Base-by-base conservation (phyloP, 2,888 invertebrate genomes). In the Polyploca ridens region DNA sequence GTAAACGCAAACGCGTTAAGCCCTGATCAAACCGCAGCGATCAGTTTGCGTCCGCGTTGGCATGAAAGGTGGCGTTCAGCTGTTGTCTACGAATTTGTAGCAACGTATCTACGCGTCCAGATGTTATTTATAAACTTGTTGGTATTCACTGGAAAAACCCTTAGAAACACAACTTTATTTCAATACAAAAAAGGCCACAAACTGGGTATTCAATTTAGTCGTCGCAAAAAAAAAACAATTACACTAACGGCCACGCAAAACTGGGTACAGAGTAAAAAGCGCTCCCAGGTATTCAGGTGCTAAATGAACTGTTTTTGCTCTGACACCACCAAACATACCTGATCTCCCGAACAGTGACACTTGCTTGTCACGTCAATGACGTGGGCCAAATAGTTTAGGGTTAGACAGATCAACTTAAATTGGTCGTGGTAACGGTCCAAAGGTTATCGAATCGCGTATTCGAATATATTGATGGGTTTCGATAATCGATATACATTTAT, bases 231-330 rank as follows among this genome's bases (percentile, higher is more conserved):
- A 76, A 70, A 78, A 77, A 74, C 81, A 73, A 76, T 81, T 77
- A 81, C 74, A 76, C 75, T 73, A 66, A 69, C 69, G 66, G 65
- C 72, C 69, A 72, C 71, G 74, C 72, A 75, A 79, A 77, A 82
- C 74, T 77, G 75, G 72, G 65, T 71, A 72, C 69, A 67, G 70
- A 70, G 71, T 69, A 75, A 78, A 82, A 78, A 77, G 67, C 66
- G 66, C 69, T 71, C 65, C 65, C 65, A 69, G 73, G 81, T 81
- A 73, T 81, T 78, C 81, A 82, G 77, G 79, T 81, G 76, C 67
- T 69, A 78, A 83, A 78, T 72, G 75, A 77, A 78, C 72, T 76
- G 78, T 78, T 83, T 83, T 80, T 81, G 70, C 77, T 73, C 63
- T 64, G 72, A 72, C 60, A 64, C 66, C 62, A 70, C 81, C 74